Percentiles rank a stretch among this genome's conserved stretches.
Evolutionary conservation across 1,140 invertebrate genomes (phyloP).

Genomic region (Aradophagus sp.): DNA sequence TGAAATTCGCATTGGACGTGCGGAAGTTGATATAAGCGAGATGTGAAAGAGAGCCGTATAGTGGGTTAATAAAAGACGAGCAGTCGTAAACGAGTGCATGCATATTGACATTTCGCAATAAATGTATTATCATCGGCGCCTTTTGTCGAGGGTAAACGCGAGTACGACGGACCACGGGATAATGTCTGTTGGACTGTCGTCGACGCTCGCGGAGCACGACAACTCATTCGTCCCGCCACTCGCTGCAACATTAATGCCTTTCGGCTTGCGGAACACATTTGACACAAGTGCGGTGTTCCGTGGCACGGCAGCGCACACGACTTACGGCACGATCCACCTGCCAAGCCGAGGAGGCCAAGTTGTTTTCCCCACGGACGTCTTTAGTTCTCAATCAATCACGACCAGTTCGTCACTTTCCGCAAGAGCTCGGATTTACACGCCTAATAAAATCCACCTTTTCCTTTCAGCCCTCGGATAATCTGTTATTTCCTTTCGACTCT

Average conservation of each 20-base stretch:
- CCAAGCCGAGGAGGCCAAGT: constrained; percentile 32
- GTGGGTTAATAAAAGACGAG: constrained; percentile 49
- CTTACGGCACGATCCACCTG: constrained; percentile 40
- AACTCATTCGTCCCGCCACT: constrained; percentile 58
- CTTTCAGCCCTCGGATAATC: constrained; percentile 26
- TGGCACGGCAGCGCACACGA: constrained; percentile 15
- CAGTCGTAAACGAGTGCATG: constrained; percentile 34
- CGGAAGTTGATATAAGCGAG: constrained; percentile 7
- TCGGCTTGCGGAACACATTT: constrained; percentile 65
- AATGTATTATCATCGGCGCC: constrained; percentile 50
- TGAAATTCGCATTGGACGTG: constrained; percentile 3
- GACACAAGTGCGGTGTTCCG: constrained; percentile 49
- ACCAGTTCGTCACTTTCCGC: constrained; percentile 49
- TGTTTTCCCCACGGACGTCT: constrained; percentile 54
- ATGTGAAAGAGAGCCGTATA: constrained; percentile 14
- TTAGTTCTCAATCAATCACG: constrained; percentile 62
- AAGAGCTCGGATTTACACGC: constrained; percentile 54
- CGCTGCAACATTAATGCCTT: constrained; percentile 68
- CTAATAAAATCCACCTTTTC: constrained; percentile 49
- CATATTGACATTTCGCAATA: constrained; percentile 54
- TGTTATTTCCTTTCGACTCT: constrained; percentile 11
- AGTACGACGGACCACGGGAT: constrained; percentile 51
- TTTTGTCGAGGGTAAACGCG: constrained; percentile 50
- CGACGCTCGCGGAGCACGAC: constrained; percentile 54
- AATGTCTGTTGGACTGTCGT: constrained; percentile 65